These are phyloP conservation scores for Anguilla japonica DNA, from an alignment of 2,113 vertebrate species.

Conservation along the genomic window DNA sequence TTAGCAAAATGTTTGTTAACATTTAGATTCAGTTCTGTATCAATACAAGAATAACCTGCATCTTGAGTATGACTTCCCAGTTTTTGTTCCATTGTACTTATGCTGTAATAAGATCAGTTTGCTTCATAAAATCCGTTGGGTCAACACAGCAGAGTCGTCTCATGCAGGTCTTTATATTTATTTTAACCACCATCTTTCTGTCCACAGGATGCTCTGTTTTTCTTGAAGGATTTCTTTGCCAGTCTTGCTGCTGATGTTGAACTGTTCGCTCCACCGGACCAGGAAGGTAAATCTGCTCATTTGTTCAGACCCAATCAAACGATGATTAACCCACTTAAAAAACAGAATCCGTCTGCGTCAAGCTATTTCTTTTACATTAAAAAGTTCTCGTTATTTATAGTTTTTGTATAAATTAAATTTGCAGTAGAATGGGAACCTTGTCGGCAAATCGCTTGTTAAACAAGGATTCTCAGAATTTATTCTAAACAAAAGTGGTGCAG, in stretches of 20 bases:
- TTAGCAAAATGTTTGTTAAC: background rate
- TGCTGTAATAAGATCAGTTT: background rate
- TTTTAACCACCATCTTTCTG: background rate
- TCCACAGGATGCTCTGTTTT: slow-evolving; percentile 92
- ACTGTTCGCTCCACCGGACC: slow-evolving; percentile 84
- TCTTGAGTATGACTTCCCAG: background rate
- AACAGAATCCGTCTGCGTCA: background rate
- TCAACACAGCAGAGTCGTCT: background rate
- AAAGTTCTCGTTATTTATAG: background rate
- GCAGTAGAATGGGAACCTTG: too few species aligned
- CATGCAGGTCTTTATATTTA: background rate
- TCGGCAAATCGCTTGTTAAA: too few species aligned
- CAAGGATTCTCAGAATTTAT: background rate
- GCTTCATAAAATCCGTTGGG: background rate
- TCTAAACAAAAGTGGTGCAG: background rate
- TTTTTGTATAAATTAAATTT: too few species aligned
- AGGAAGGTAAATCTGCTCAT: slow-evolving; percentile 78
- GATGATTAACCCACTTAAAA: too few species aligned
- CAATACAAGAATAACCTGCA: background rate
- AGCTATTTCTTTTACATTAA: background rate
- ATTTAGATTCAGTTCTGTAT: background rate
- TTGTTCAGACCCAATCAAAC: background rate
- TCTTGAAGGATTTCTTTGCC: slow-evolving; percentile 95
- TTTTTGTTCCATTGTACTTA: background rate
- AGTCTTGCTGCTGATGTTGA: slow-evolving; percentile 92